Conservation (phyloP, 2,113 vertebrate species). For the Zosterops japonicus region DNA sequence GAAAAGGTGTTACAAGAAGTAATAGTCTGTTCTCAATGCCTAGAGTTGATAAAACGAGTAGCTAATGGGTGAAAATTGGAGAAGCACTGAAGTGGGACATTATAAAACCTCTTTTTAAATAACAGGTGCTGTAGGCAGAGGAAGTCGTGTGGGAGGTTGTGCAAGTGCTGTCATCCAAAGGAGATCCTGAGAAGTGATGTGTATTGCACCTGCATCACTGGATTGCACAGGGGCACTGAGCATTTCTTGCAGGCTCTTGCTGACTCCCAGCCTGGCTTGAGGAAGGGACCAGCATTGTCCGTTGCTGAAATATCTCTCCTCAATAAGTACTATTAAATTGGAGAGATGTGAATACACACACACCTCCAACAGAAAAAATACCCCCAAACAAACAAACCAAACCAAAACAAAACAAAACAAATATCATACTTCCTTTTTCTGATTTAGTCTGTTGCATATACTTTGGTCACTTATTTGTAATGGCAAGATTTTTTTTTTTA, state of each 20-base stretch:
- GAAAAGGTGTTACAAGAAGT: background rate
- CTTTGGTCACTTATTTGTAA: background rate
- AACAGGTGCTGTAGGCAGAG: accelerated
- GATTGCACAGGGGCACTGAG: background rate
- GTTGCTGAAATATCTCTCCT: background rate
- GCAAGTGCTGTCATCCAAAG: background rate
- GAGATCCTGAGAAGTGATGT: background rate
- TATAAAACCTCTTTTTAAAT: background rate
- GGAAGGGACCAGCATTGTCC: background rate
- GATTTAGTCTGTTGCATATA: background rate
- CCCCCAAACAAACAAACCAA: background rate
- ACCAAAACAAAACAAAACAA: background rate
- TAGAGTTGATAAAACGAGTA: background rate
- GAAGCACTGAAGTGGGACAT: background rate
- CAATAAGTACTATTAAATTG: background rate
- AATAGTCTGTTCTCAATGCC: background rate
- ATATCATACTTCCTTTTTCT: background rate
- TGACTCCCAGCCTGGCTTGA: background rate
- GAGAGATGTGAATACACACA: background rate
- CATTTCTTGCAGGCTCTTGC: background rate
- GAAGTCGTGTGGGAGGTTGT: background rate
- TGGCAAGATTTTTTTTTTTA: background rate
- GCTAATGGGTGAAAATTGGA: background rate
- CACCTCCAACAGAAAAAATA: background rate
- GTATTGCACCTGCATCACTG: accelerated